Base-by-base conservation (phyloP, 2,888 invertebrate genomes). In the Scaptodrosophila latifasciaeformis region DNA sequence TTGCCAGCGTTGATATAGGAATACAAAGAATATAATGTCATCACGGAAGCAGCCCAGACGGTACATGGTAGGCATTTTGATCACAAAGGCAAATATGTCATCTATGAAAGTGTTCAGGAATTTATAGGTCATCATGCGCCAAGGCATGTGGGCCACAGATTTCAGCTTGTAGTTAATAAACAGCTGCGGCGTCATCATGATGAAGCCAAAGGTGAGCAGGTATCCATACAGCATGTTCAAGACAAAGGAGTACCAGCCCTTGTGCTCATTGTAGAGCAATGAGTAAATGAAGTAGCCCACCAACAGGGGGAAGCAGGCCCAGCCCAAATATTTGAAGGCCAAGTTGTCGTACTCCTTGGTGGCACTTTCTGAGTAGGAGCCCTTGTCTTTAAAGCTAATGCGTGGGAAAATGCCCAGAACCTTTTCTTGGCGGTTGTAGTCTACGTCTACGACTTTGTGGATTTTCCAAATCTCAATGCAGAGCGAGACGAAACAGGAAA, bases 161-260 rank as follows among this genome's bases (percentile, higher is more conserved):
- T 99, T 98, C 74, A 99, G 87, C 87, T 99, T 99, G 88, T 99
- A 99, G 88, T 99, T 99, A 75, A 99, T 99, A 85, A 99, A 99
- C 60, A 99, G 88, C 87, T 99, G 99, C 4, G 99, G 99, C n/a
- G 99, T 99, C 99, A 99, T 99, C 96, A 99, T 97, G 54, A 99
- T 99, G 86, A 99, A 99, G 59, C 99, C 97, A 86, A 99, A 99
- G 1, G 98, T 99, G 55, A 99, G 89, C 54, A 99, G 89, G 87
- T 97, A 99, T 49, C 99, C 99, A 87, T 99, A 99, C 59, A 99
- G 90, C 94, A 99, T 95, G 83, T 93, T 94, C 24, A 99, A 90
- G 30, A 97, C 90, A 89, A 96, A 99, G 9, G 98, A 99, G 86
- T 99, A 99, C 99, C 99, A 99, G 70, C 99, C 97, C 85, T 95